A percentile compares a stretch with the other conserved stretches of the same genome.
Conservation (phyloP, 2,113 vertebrate genomes). For the Campylomormyrus numenius region DNA sequence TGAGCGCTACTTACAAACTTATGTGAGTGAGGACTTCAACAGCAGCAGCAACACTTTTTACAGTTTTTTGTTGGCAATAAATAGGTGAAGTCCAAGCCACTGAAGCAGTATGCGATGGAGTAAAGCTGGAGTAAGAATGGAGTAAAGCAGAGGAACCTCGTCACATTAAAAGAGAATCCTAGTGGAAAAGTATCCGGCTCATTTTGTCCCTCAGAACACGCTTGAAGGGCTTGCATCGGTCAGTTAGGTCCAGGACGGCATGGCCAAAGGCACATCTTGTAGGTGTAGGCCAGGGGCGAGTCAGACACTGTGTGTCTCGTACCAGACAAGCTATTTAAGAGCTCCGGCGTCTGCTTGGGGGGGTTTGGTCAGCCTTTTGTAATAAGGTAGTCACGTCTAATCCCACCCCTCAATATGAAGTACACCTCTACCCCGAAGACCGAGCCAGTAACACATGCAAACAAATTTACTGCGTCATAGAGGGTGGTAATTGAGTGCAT, state of each 20-base stretch:
- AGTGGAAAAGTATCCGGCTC: not conserved
- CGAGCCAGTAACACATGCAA: conserved; percentile 25
- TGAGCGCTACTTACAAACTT: not conserved
- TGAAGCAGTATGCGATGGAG: not conserved
- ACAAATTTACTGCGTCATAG: conserved; percentile 22
- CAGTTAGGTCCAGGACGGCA: not conserved
- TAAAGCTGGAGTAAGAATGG: not conserved
- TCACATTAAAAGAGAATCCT: not conserved
- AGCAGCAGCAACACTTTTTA: not conserved
- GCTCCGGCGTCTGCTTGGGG: conserved; percentile 3
- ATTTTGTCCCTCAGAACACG: not conserved
- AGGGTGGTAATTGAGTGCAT: conserved; percentile 17
- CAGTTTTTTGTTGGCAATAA: not conserved
- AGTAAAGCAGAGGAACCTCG: not conserved
- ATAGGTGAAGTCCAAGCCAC: not conserved
- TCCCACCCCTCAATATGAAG: conserved; percentile 24
- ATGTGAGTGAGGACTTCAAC: not conserved
- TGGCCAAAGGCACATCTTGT: conserved; percentile 4
- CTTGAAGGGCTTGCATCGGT: not conserved
- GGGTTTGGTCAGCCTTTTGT: conserved; percentile 10
- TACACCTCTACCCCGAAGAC: not conserved
- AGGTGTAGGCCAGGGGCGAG: conserved; percentile 1
- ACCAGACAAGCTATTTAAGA: conserved; percentile 18
- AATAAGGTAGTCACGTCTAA: conserved; percentile 18
- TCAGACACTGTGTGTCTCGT: not conserved